phyloP scores from a whole-genome alignment of 2,113 vertebrate species.

The Ptychochromis oligacanthus region DNA sequence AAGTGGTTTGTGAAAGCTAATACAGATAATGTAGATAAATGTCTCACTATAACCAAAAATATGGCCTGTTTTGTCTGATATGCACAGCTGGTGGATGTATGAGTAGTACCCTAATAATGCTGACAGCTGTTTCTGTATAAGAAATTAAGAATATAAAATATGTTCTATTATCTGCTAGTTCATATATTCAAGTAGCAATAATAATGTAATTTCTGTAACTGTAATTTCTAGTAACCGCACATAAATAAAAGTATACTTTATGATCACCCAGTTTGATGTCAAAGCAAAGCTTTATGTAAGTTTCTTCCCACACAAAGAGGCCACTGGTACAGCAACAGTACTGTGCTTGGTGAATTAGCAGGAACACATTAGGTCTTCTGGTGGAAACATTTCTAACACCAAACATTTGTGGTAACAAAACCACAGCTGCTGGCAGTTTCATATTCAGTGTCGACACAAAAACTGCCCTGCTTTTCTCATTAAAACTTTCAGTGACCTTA shows the following conservation, averaged over 20 bases:
- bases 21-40: neutral
- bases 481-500: neutral
- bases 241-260: neutral
- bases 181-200: neutral
- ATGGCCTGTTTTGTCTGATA: neutral
- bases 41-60: neutral
- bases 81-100: neutral
- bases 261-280: neutral
- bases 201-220: neutral
- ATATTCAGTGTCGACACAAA: neutral
- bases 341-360: neutral
- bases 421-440: neutral
- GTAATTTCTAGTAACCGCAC: neutral
- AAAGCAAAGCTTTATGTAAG: neutral
- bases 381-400: constrained; percentile 1
- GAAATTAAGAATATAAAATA: neutral
- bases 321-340: neutral
- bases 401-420: neutral
- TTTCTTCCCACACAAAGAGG: neutral
- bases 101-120: neutral
- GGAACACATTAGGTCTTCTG: neutral
- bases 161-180: neutral
- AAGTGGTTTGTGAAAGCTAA: neutral
- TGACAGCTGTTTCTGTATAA: neutral
- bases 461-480: neutral